phyloP scores from a whole-genome alignment of 1,140 invertebrate species.

The Leguminivora glycinivorella region DNA sequence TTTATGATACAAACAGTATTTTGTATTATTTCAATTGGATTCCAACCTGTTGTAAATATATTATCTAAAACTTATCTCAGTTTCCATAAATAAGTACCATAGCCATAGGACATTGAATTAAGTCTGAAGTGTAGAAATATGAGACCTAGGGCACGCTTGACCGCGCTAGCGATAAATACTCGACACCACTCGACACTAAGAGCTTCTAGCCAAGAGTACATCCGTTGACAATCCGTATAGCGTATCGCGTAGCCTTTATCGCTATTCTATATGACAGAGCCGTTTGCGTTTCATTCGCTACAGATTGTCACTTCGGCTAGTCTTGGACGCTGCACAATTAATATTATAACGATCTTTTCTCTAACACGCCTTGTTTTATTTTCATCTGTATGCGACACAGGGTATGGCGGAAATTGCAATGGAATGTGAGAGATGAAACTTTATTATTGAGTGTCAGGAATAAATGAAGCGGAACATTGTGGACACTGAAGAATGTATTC shows the following conservation, averaged over 20 bases:
- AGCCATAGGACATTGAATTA: not conserved
- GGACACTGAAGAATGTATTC: not conserved
- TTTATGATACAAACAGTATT: too few species aligned
- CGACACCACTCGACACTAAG: too few species aligned
- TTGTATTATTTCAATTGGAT: too few species aligned
- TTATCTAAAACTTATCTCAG: not conserved
- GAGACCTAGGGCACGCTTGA: conserved; percentile 4
- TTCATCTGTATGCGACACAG: not conserved
- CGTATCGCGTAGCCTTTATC: too few species aligned
- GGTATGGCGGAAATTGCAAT: not conserved
- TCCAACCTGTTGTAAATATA: too few species aligned
- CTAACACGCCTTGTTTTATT: not conserved
- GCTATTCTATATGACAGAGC: too few species aligned
- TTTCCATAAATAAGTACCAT: too few species aligned
- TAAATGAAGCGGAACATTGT: not conserved
- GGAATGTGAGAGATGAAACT: not conserved
- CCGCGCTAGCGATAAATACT: not conserved
- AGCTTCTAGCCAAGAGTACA: too few species aligned
- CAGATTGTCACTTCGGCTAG: too few species aligned
- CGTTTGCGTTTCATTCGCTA: too few species aligned
- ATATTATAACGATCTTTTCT: not conserved
- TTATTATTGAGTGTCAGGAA: not conserved
- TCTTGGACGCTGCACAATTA: not conserved
- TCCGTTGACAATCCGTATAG: too few species aligned
- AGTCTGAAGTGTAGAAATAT: not conserved